Percentiles rank a stretch among this genome's conserved stretches.
These are phyloP conservation scores for Ceratitis capitata DNA, from an alignment of 1,140 invertebrate genomes.

Conservation along the genomic window DNA sequence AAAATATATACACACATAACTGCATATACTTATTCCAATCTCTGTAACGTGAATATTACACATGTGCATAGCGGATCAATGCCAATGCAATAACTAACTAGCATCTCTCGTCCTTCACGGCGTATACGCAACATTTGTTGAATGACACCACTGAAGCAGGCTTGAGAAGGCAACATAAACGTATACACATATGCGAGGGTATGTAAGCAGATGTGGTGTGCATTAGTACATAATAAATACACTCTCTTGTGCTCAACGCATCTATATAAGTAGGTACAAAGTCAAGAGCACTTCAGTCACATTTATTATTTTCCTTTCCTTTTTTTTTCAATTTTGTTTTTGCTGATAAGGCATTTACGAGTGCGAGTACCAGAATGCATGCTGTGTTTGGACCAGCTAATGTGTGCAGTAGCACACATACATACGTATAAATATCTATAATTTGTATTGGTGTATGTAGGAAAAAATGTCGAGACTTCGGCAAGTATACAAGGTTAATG, in stretches of 20 bases:
- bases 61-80: background rate
- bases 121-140: constrained; percentile 20
- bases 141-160: background rate
- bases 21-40: background rate
- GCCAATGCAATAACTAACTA: background rate
- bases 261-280: constrained; percentile 8
- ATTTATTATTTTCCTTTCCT: too few relatives aligned
- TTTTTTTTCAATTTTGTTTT: too few relatives aligned
- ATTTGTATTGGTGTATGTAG: too few relatives aligned
- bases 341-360: background rate
- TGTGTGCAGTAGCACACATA: background rate
- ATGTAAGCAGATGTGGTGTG: background rate
- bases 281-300: background rate
- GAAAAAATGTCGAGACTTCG: too few relatives aligned
- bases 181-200: background rate
- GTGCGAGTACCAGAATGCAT: background rate
- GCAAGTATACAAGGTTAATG: too few relatives aligned
- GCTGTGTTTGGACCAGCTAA: background rate
- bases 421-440: too few relatives aligned
- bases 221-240: background rate
- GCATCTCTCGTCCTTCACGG: constrained; percentile 1
- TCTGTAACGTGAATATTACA: background rate
- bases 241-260: background rate
- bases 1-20: background rate
- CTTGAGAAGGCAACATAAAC: background rate